Percentiles rank a stretch among this genome's conserved stretches.
These are phyloP conservation scores for Sebastes matsubarae DNA, from an alignment of 2,797 vertebrate species.

Conservation along the genomic window DNA sequence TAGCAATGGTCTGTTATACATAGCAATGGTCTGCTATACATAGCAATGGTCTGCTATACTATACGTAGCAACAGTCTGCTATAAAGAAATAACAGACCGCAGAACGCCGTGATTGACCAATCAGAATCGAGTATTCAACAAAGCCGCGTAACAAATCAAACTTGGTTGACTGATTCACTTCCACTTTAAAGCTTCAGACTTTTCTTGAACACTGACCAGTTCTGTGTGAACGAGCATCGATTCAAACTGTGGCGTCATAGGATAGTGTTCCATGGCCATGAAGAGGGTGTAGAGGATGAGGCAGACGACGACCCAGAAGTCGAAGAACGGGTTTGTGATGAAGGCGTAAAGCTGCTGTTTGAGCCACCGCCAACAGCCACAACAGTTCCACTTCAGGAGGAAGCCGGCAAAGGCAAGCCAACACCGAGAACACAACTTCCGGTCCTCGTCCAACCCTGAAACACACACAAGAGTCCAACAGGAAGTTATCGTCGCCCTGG, in stretches of 20 bases:
- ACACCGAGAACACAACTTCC: slow-evolving; percentile 83
- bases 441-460: slow-evolving; percentile 86
- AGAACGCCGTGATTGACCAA: too few relatives aligned
- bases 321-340: slow-evolving; percentile 91
- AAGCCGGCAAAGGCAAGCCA: slow-evolving; percentile 84
- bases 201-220: slow-evolving; percentile 80
- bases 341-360: slow-evolving; percentile 81
- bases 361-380: slow-evolving; percentile 80
- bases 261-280: slow-evolving; percentile 92
- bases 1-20: too few relatives aligned
- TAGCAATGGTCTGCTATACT: too few relatives aligned
- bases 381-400: slow-evolving; percentile 89
- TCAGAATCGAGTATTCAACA: too few relatives aligned
- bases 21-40: too few relatives aligned
- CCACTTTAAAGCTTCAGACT: not conserved
- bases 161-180: not conserved
- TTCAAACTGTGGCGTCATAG: slow-evolving; percentile 83
- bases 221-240: slow-evolving; percentile 71
- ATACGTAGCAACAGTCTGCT: too few relatives aligned
- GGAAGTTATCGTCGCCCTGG: too few relatives aligned
- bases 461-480: not conserved
- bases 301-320: slow-evolving; percentile 90
- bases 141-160: too few relatives aligned
- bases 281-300: slow-evolving; percentile 91
- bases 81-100: too few relatives aligned